Evolutionary conservation across 1,140 invertebrate species (phyloP).

Genomic region (Trachymyrmex cornetzi): DNA sequence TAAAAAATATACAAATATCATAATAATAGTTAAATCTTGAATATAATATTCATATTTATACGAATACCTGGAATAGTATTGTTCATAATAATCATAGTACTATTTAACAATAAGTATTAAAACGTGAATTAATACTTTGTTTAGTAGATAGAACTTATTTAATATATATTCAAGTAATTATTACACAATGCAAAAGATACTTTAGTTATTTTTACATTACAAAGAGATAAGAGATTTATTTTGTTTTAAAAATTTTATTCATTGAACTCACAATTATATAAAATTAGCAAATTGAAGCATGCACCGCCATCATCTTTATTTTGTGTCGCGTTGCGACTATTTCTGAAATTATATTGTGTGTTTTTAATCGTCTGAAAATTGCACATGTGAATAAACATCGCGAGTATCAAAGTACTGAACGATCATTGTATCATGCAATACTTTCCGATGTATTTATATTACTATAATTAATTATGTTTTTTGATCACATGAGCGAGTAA

Average conservation of each 20-base stretch:
- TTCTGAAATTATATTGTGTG: neutral
- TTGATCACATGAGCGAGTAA: neutral
- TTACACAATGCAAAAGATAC: neutral
- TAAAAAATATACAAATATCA: neutral
- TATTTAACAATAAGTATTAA: neutral
- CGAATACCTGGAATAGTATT: conserved; percentile 1
- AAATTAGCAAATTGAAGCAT: neutral
- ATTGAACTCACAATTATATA: neutral
- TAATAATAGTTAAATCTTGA: conserved; percentile 11
- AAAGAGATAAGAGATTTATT: neutral
- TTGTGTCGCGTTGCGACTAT: neutral
- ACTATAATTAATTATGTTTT: neutral
- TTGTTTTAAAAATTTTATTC: neutral
- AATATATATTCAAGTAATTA: neutral
- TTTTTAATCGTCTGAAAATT: neutral
- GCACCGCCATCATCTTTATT: neutral
- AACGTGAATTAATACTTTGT: neutral
- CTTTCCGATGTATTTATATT: neutral
- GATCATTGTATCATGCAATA: neutral
- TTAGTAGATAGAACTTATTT: neutral
- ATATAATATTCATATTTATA: conserved; percentile 4
- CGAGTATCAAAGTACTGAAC: neutral
- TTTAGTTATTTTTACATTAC: neutral
- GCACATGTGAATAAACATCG: neutral
- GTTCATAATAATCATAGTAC: neutral